Evolutionary conservation across 2,888 invertebrate species (phyloP).

Genomic region (Lepidonotus clava): DNA sequence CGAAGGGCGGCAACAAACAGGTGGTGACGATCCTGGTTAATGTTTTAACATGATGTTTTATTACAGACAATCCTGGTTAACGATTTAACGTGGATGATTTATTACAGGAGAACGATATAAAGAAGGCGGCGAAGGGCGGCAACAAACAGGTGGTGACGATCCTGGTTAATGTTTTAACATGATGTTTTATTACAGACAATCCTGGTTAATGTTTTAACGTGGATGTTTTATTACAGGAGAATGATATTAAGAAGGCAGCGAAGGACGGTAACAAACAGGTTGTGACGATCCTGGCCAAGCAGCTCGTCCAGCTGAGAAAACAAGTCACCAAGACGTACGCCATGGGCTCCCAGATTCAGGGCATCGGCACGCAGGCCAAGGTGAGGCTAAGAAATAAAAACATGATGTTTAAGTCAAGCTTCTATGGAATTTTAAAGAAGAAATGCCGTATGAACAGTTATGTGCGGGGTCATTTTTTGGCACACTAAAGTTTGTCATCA

Average conservation of each 20-base stretch:
- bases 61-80: no score
- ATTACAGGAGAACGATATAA: slow-evolving; percentile 90
- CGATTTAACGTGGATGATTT: no score
- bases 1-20: slow-evolving; percentile 92
- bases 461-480: no score
- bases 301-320: slow-evolving; percentile 91
- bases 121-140: slow-evolving; percentile 92
- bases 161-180: no score
- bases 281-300: slow-evolving; percentile 88
- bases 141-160: slow-evolving; percentile 87
- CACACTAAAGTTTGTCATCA: no score
- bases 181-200: no score
- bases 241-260: slow-evolving; percentile 93
- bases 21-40: slow-evolving; percentile 87
- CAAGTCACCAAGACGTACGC: slow-evolving; percentile 91
- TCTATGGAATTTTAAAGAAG: no score
- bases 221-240: slow-evolving; percentile 86
- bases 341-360: slow-evolving; percentile 89
- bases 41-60: no score
- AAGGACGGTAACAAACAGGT: slow-evolving; percentile 91
- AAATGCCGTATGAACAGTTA: no score
- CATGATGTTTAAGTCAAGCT: no score
- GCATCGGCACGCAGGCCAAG: slow-evolving; percentile 92
- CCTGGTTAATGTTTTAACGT: no score
- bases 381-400: no score